phyloP scores from a whole-genome alignment of 2,888 invertebrate species.

The Machimus rusticus region DNA sequence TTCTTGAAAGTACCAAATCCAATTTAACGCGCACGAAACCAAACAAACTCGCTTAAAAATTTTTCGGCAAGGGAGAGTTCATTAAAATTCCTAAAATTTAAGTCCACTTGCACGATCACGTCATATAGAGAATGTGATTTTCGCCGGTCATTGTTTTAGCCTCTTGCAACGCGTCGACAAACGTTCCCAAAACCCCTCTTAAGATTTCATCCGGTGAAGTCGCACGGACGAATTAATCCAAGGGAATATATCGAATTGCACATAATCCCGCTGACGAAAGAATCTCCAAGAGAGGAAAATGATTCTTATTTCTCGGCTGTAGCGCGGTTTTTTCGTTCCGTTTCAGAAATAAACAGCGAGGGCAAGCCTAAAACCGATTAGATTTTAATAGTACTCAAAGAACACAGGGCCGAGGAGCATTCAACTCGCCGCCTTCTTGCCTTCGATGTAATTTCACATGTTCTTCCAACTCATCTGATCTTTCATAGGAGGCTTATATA shows the following conservation, averaged over 20 bases:
- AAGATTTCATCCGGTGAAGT: not conserved
- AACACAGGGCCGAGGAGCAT: not conserved
- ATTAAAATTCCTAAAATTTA: not conserved
- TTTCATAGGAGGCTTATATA: not conserved
- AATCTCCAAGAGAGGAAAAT: not conserved
- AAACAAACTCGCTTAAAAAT: not conserved
- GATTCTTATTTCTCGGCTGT: not conserved
- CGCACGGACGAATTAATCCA: not conserved
- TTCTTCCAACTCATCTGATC: conserved; percentile 17
- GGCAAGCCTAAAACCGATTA: conserved; percentile 28
- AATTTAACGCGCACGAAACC: not conserved
- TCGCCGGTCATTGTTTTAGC: not conserved
- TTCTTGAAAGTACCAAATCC: not conserved
- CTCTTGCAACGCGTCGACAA: not conserved
- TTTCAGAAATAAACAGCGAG: not conserved
- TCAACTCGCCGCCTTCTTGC: not conserved
- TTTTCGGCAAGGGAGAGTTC: not conserved
- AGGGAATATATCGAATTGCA: conserved; percentile 32
- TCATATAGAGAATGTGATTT: not conserved
- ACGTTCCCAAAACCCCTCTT: not conserved
- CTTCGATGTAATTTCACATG: conserved; percentile 27
- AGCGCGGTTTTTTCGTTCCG: not conserved
- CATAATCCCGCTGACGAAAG: conserved; percentile 12
- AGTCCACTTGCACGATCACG: not conserved
- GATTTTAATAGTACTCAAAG: conserved; percentile 27